Evolutionary conservation across 2,888 invertebrate species (phyloP), one percentile per base, ranked within the genome.

Genomic region (Caenorhabditis uteleia): DNA sequence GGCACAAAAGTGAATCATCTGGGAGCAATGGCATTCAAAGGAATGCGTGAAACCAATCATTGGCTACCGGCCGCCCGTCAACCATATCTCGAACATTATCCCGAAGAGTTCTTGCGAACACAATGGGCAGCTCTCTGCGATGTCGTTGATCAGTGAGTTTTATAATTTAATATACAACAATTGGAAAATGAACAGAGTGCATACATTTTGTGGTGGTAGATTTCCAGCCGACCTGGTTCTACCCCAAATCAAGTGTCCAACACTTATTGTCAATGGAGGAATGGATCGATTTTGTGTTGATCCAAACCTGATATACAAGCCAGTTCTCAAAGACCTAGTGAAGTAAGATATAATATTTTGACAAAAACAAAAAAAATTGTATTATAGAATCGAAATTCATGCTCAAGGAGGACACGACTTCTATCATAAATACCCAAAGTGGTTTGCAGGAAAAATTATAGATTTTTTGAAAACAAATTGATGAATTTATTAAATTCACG

Each of bases 91-190:
- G 74, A 75, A 12, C 79, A 78, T 51, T 82, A 82, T 48, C 57
- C 72, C 5, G 64, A 78, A 10, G 78, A 76, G 2, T 81, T 67
- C 46, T 62, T 82, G 2, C 49, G 62, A 46, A 70, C 65, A 7
- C 82, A 82, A 64, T 82, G 82, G 82, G 81, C 80, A 1, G 82
- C 76, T 23, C 66, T 82, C 7, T 82, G 82, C 46, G 79, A 82
- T 53, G 77, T 82, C 23, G 82, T 82, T 27, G 68, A 74, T 23
- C 69, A 75, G 80, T 81, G 26, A 66, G 68, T 65, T 33, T 12
- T 27, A 2, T 21, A 21, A 25, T 16, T 12, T 29, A 12, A 5
- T 27, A 8, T 21, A 26, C 8, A 3, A 23, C 21, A 21, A 3
- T 21, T 23, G 2, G 12, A 40, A 40, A 12, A 2, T 16, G 16